A percentile compares a stretch with the other conserved stretches of the same genome.
Evolutionary conservation across 53 echinoderm and acorn worm genomes (phyloP).

Genomic region (Echinarachnius parma): DNA sequence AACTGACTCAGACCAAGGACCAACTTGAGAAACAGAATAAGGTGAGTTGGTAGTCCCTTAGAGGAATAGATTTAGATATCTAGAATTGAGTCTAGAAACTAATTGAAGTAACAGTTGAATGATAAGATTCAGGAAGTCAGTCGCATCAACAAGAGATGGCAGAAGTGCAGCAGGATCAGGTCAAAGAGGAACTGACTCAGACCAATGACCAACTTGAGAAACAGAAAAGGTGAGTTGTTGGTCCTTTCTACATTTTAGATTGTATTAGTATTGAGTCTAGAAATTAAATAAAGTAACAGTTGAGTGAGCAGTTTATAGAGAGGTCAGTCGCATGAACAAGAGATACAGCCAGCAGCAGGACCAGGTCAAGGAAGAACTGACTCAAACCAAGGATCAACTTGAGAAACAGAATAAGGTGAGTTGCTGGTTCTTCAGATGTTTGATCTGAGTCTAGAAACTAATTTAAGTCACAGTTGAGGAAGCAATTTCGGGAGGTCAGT

Average conservation of each 20-base stretch:
- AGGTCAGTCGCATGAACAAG: slow-evolving; percentile 66
- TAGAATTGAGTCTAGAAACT: too few relatives aligned
- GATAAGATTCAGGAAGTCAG: slow-evolving; percentile 53
- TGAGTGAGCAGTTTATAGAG: slow-evolving; percentile 45
- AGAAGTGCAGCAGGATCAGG: slow-evolving; percentile 54
- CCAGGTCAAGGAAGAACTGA: slow-evolving; percentile 25
- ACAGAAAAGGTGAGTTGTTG: slow-evolving; percentile 23
- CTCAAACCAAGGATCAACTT: neutral
- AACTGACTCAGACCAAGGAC: slow-evolving; percentile 23
- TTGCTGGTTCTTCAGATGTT: too few relatives aligned
- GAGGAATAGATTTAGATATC: too few relatives aligned
- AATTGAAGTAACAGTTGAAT: slow-evolving; percentile 38
- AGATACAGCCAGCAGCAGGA: slow-evolving; percentile 56
- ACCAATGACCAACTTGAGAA: slow-evolving; percentile 10
- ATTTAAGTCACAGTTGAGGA: slow-evolving; percentile 30
- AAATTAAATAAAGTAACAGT: slow-evolving; percentile 45
- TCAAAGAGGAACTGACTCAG: slow-evolving; percentile 26
- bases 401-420: slow-evolving; percentile 26
- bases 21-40: slow-evolving; percentile 17
- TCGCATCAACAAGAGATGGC: slow-evolving; percentile 68
- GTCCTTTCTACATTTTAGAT: too few relatives aligned
- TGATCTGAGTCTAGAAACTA: too few relatives aligned
- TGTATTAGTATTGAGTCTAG: too few relatives aligned
- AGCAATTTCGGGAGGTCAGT: slow-evolving; percentile 57
- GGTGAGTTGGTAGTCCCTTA: too few relatives aligned